Conservation (phyloP, 2,888 invertebrate genomes). For the Apamea epomidion region DNA sequence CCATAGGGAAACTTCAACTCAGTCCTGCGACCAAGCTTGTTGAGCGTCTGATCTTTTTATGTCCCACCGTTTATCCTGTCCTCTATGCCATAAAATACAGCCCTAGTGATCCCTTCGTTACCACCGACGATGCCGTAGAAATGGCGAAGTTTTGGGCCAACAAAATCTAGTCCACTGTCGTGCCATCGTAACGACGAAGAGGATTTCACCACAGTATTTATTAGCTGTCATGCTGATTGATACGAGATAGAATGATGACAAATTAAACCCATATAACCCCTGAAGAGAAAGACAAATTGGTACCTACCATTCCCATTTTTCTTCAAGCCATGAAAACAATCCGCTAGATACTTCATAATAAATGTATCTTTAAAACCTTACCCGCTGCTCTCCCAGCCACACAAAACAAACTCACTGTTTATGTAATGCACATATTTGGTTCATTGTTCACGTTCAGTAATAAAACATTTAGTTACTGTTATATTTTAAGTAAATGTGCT, state of each 20-base stretch:
- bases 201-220: not conserved
- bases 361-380: not conserved
- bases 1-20: not conserved
- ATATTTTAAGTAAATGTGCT: constrained; percentile 34
- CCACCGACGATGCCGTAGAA: not conserved
- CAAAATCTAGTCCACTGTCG: not conserved
- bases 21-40: not conserved
- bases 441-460: constrained; percentile 53
- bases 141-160: not conserved
- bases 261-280: not conserved
- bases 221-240: not conserved
- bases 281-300: not conserved
- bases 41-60: not conserved
- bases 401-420: constrained; percentile 40
- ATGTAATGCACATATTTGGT: constrained; percentile 62
- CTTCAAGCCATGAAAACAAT: not conserved
- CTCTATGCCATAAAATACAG: too few relatives aligned
- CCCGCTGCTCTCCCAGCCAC: constrained; percentile 21
- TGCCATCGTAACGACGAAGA: not conserved
- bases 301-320: not conserved
- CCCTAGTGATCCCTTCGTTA: not conserved
- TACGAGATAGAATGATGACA: not conserved
- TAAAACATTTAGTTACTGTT: constrained; percentile 40
- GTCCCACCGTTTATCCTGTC: not conserved
- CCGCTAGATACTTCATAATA: not conserved